Evolutionary conservation across 2,888 invertebrate species (phyloP), one percentile per base, ranked within the genome.

Genomic region (Cerastis leucographa): DNA sequence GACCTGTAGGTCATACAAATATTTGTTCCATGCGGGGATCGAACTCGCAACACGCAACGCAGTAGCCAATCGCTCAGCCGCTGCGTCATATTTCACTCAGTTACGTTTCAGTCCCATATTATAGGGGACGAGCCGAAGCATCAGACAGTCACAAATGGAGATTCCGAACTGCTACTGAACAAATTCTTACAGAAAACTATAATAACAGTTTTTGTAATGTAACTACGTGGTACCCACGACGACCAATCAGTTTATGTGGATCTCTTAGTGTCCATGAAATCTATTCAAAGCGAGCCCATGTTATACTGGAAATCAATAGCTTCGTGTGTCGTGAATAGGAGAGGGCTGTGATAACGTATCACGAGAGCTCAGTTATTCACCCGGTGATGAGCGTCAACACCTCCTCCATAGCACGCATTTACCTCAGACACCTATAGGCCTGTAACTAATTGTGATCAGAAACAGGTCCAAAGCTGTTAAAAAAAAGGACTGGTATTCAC

Each of bases 1-100:
- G 94, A n/a, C n/a, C n/a, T n/a, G n/a, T n/a, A n/a, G 35, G 35
- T 3, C 3, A 35, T 35, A 35, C 35, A 35, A 35, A 35, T 35
- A 35, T 35, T 35, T 35, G 35, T 35, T 35, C 35, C 35, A 3
- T 35, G 35, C 35, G 35, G 35, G 35, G 35, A 35, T 35, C 35
- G 35, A 35, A 35, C 35, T 3, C 35, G 35, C 35, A 3, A 35
- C 35, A 2, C 35, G 35, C 35, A 35, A 3, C 35, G 35, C 35
- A 35, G 35, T 3, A 35, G 35, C 35, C 35, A 35, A 35, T 35
- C 35, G 35, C 35, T 35, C 35, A 35, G 35, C 35, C 35, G 35
- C 35, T 35, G 35, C 35, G 35, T 35, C 35, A 35, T 2, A 35
- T 35, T 42, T 73, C 4, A 8, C 7, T 4, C 25, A 22, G 12